Base-by-base conservation (phyloP, 2,113 vertebrate genomes). In the Phrynocephalus versicolor region DNA sequence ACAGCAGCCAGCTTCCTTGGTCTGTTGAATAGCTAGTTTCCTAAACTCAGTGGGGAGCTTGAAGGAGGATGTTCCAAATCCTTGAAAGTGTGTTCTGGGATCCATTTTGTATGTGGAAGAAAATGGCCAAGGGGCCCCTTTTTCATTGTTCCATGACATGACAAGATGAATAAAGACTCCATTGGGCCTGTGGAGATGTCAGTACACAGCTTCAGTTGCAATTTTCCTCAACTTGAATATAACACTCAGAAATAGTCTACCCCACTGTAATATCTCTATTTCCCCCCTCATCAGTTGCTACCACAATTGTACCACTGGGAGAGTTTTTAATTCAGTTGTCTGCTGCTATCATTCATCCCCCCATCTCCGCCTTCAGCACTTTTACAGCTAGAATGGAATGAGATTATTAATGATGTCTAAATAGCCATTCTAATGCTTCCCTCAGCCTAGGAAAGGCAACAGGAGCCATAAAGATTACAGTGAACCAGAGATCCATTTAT, bases 321-420 rank as follows among this genome's bases (percentile, higher is more conserved):
- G 1, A 0, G 82, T 86, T 65, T 91, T 91, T 87, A 75, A 87
- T 70, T 89, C 41, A 87, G 81, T 87, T 93, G 87, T 87, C 82
- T 30, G 72, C 67, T 65, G 27, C 81, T 85, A 92, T 91, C 87
- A 89, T 81, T 73, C 58, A 16, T 73, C 62, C 86, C 84, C 90
- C 10, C 45, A 6, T 10, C 45, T 10, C 45, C 45, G 5, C 45
- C 45, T 51, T 69, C 75, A 91, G 89, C 92, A 91, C 69, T 25
- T 35, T 90, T 89, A 84, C 79, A 88, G 81, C 87, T 90, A 69
- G 60, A 87, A 55, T 89, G 87, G 45, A 87, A 79, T 6, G 1
- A 83, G 21, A 81, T 92, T 92, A 93, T 94, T 93, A 91, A 92
- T 92, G 89, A 90, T 91, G 90, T 87, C 27, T 86, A 89, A 93